Evolutionary conservation across 2,797 vertebrate species (phyloP), one percentile per base, ranked within the genome.

Genomic region (Lepus townsendii): DNA sequence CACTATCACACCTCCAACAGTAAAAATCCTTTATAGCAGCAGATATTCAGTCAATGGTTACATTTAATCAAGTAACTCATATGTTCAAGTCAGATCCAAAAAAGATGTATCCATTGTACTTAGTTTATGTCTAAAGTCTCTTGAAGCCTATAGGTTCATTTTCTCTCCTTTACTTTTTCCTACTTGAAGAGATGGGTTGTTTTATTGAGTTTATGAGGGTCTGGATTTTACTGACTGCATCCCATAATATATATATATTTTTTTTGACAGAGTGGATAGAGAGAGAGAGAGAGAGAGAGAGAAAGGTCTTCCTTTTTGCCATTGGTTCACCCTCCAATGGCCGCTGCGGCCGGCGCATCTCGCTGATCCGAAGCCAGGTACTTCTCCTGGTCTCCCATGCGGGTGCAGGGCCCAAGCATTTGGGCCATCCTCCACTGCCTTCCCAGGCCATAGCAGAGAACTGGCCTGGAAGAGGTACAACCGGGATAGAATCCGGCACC

Each of bases 1-100:
- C 7, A 77, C 32, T 22, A 57, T 75, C 62, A 87, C 47, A 57
- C 47, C 30, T 87, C 91, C 80, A 95, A 76, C 9, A 32, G 27
- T 54, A 27, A 93, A 78, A 88, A 42, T 42, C 20, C 22, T 20
- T 75, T 57, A 54, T 19, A 78, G 17, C 38, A 88, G 79, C 42
- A 83, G 38, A 62, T 26, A 83, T 60, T 83, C 68, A 88, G 16
- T 63, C 26, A 30, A 72, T 60, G 35, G 73, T 68, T 6, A 86
- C 94, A 89, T 52, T 78, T 78, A 42, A 66, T 9, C 63, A 66
- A 77, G 52, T 35, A 83, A 42, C 20, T 62, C 57, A 27, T 38
- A 20, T 89, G 30, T 69, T 80, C 52, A 80, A 94, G 84, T 85
- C 27, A 80, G 42, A 52, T 62, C 50, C 42, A 90, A 76, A 60